Conservation (phyloP, 2,797 vertebrate genomes). For the Linurgus olivaceus region DNA sequence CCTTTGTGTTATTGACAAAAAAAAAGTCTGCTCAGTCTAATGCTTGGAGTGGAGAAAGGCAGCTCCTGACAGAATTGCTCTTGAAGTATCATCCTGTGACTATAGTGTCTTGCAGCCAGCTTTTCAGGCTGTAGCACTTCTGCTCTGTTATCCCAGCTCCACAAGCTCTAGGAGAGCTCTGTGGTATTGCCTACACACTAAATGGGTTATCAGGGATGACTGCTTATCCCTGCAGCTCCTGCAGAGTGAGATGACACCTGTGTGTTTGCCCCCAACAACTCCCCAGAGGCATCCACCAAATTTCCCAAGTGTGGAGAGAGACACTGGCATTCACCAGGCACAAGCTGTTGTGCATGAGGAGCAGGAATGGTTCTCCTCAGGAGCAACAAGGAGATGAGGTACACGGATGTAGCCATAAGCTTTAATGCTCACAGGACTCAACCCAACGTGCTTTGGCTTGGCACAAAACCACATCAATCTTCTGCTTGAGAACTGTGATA, state of each 20-base stretch:
- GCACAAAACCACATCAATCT: not conserved
- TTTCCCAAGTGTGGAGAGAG: not conserved
- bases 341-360: not conserved
- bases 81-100: not conserved
- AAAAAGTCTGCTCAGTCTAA: not conserved
- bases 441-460: fast-evolving
- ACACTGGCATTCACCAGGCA: not conserved
- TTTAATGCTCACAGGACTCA: not conserved
- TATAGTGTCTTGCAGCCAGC: not conserved
- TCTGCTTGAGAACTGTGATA: not conserved
- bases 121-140: not conserved
- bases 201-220: fast-evolving
- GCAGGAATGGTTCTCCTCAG: not conserved
- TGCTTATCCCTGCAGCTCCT: not conserved
- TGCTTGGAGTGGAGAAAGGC: not conserved
- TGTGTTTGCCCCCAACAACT: not conserved
- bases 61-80: not conserved
- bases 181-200: not conserved
- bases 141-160: not conserved
- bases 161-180: not conserved
- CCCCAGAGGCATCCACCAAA: not conserved
- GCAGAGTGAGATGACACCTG: not conserved
- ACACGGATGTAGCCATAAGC: not conserved
- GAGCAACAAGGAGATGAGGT: not conserved
- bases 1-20: not conserved